phyloP scores from a whole-genome alignment of 2,113 vertebrate species.

The Tachysurus fulvidraco region DNA sequence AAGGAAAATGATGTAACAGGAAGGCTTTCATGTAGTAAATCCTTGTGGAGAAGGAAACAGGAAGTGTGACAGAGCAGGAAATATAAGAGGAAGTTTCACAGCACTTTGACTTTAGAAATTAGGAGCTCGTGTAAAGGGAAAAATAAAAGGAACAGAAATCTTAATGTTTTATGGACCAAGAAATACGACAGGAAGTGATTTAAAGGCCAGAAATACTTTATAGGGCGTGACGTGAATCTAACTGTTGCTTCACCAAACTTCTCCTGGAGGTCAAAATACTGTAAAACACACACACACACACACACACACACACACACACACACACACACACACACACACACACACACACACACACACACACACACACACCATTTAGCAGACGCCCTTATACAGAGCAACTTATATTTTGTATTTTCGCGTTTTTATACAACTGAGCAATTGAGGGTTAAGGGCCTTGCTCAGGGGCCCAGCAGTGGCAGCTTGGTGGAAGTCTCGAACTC shows the following conservation, averaged over 20 bases:
- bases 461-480: too few relatives aligned
- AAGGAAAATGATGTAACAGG: background rate
- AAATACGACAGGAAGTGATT: too few relatives aligned
- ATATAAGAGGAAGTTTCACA: background rate
- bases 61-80: background rate
- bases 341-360: too few relatives aligned
- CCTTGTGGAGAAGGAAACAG: background rate
- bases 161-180: background rate
- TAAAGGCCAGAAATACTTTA: background rate
- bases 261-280: background rate
- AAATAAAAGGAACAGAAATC: background rate
- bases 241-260: background rate
- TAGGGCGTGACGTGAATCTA: background rate
- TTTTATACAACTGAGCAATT: too few relatives aligned
- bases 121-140: background rate
- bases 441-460: too few relatives aligned
- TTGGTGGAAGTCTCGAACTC: too few relatives aligned
- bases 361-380: too few relatives aligned
- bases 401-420: too few relatives aligned
- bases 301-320: too few relatives aligned
- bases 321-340: too few relatives aligned
- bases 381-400: too few relatives aligned
- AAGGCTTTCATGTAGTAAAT: background rate
- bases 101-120: background rate
- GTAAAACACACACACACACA: background rate